Conservation (phyloP, 35 echinoderm and acorn worm species). For the Ophioderma brevispina region DNA sequence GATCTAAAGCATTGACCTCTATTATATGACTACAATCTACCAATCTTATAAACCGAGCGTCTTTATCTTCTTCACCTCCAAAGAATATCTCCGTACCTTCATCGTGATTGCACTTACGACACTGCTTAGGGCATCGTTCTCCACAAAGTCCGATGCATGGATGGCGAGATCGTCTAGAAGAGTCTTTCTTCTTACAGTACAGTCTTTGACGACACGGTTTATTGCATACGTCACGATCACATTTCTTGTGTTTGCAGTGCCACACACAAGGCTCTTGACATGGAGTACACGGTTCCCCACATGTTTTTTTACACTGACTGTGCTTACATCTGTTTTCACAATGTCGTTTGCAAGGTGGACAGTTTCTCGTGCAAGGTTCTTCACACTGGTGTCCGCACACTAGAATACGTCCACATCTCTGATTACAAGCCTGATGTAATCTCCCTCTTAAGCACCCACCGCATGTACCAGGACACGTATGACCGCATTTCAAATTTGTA, state of each 20-base stretch:
- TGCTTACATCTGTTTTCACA: conserved; percentile 86
- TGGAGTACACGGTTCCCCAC: conserved; percentile 70
- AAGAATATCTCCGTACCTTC: conserved; percentile 69
- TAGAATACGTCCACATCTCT: conserved; percentile 69
- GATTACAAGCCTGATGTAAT: conserved; percentile 55
- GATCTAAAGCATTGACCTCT: conserved; percentile 62
- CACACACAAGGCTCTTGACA: conserved; percentile 69
- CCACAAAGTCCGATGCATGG: conserved; percentile 89
- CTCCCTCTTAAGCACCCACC: conserved; percentile 48
- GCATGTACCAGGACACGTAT: conserved; percentile 59
- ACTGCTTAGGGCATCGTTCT: conserved; percentile 78
- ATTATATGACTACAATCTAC: conserved; percentile 87
- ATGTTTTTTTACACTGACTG: conserved; percentile 66
- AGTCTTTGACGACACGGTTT: conserved; percentile 46
- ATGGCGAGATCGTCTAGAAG: conserved; percentile 65
- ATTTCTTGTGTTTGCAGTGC: conserved; percentile 58
- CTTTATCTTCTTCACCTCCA: conserved; percentile 61
- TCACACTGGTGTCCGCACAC: conserved; percentile 84
- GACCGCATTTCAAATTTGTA: conserved; percentile 58
- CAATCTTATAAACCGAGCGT: conserved; percentile 82
- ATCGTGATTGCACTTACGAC: conserved; percentile 75
- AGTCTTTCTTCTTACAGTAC: no score
- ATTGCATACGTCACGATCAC: conserved; percentile 44
- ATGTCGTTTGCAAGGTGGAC: conserved; percentile 72
- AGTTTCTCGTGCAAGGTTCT: conserved; percentile 61